Base-by-base conservation (phyloP, 1,140 invertebrate genomes). In the Nephotettix cincticeps region DNA sequence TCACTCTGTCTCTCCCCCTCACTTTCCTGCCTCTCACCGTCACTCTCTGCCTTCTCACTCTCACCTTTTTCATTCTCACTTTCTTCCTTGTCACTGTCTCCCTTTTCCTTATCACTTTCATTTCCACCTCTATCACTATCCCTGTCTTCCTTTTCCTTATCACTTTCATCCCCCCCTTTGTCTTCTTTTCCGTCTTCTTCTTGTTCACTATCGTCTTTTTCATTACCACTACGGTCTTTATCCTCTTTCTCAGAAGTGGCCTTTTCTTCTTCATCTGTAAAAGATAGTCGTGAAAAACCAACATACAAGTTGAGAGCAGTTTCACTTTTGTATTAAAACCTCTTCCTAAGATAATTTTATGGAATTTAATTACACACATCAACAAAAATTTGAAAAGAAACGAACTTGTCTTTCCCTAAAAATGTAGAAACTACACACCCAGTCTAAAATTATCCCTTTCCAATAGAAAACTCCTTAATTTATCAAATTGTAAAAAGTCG, bases 131-230 rank as follows among this genome's bases (percentile, higher is more conserved):
- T 70, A 64, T 69, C 73, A 32, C 67, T 71, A n/a, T 70, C 65
- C 23, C 63, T 70, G 21, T 65, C 69, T 54, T 68, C 69, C 30
- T 70, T 72, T 23, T 73, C 70, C 17, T 72, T 69, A 71, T 70
- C 68, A 23, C 30, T 40, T 14, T 68, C 54, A 23, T 54, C 67
- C n/a, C 67, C 64, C 1, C 65, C 71, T 19, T 70, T 69, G 11
- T 68, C 66, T 19, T 19, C 19, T 13, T 61, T 45, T 9, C 68
- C 32, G 19, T 72, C 72, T 56, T 70, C 70, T 69, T 70, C 58
- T 43, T 72, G n/a, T 4, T 32, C 63, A 67, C 51, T 67, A 47
- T 70, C 64, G 13, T 65, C 71, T 70, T 54, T 72, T 32, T 74
- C 65, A 29, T 23, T 64, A 67, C 51, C 65, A 67, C 71, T 68